These are phyloP conservation scores for Galerucella calmariensis DNA, from an alignment of 2,888 invertebrate genomes.

Conservation along the genomic window DNA sequence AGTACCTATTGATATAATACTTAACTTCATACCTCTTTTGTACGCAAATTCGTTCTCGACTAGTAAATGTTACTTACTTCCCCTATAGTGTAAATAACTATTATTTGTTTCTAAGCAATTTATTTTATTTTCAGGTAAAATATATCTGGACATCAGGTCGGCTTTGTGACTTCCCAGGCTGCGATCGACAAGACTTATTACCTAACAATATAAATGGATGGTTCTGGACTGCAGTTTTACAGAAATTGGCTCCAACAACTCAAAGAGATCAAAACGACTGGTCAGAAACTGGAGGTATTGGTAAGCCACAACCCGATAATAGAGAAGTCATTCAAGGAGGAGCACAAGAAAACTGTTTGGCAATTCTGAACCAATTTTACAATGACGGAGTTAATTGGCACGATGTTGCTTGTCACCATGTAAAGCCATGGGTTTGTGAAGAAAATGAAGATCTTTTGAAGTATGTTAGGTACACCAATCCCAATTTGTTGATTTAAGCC, in stretches of 20 bases:
- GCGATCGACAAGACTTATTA: slow-evolving; percentile 85
- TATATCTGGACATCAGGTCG: slow-evolving; percentile 94
- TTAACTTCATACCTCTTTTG: too few species aligned
- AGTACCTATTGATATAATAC: too few species aligned
- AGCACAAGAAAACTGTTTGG: slow-evolving; percentile 86
- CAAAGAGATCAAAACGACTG: slow-evolving; percentile 88
- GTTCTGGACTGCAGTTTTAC: slow-evolving; percentile 92
- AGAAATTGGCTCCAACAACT: slow-evolving; percentile 85
- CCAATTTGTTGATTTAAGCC: slow-evolving; percentile 76
- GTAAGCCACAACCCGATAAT: slow-evolving; percentile 89
- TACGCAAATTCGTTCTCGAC: too few species aligned
- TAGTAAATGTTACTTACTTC: neutral
- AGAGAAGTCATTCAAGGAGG: slow-evolving; percentile 81
- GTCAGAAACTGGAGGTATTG: slow-evolving; percentile 88
- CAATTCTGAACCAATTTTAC: slow-evolving; percentile 89
- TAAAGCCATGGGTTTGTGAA: slow-evolving; percentile 89
- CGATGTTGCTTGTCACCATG: slow-evolving; percentile 90
- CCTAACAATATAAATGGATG: slow-evolving; percentile 86
- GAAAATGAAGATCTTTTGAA: slow-evolving; percentile 88
- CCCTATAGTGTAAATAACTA: neutral
- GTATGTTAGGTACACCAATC: slow-evolving; percentile 78
- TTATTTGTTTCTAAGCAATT: neutral
- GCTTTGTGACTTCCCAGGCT: slow-evolving; percentile 90
- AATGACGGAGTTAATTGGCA: slow-evolving; percentile 93
- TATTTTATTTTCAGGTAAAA: slow-evolving; percentile 71